phyloP scores from a whole-genome alignment of 1,140 invertebrate species.

The Protaetia brevitarsis region DNA sequence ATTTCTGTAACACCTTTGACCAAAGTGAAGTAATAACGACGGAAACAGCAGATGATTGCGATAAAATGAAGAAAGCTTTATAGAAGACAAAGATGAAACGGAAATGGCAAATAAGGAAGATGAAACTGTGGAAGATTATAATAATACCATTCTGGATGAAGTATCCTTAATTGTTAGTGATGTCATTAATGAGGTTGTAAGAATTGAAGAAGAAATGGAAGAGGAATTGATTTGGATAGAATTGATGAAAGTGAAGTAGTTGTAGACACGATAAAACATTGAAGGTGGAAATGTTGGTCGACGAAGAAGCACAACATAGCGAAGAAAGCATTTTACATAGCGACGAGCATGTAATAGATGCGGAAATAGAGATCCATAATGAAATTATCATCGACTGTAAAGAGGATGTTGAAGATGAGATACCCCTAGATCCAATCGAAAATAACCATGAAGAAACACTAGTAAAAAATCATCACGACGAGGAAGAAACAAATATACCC shows the following conservation, averaged over 20 bases:
- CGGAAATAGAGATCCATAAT: neutral
- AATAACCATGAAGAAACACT: neutral
- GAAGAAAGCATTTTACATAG: too few relatives aligned
- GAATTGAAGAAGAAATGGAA: neutral
- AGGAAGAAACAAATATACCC: neutral
- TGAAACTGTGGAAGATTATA: neutral
- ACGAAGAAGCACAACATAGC: too few relatives aligned
- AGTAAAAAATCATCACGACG: neutral
- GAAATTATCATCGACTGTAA: neutral
- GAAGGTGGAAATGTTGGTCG: too few relatives aligned
- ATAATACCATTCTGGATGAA: neutral
- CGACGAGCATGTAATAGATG: neutral
- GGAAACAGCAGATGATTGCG: neutral
- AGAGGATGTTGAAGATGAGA: neutral
- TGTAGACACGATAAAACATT: too few relatives aligned
- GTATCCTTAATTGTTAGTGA: neutral
- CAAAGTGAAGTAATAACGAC: conserved; percentile 31
- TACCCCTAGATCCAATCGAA: neutral
- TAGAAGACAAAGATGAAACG: neutral
- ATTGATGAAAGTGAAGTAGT: too few relatives aligned
- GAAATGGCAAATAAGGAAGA: neutral
- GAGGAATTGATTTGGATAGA: neutral
- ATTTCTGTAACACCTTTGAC: conserved; percentile 41
- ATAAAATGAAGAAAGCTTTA: neutral
- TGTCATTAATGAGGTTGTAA: neutral